Conservation (phyloP, 2,888 invertebrate genomes). For the Lutraria lutraria region DNA sequence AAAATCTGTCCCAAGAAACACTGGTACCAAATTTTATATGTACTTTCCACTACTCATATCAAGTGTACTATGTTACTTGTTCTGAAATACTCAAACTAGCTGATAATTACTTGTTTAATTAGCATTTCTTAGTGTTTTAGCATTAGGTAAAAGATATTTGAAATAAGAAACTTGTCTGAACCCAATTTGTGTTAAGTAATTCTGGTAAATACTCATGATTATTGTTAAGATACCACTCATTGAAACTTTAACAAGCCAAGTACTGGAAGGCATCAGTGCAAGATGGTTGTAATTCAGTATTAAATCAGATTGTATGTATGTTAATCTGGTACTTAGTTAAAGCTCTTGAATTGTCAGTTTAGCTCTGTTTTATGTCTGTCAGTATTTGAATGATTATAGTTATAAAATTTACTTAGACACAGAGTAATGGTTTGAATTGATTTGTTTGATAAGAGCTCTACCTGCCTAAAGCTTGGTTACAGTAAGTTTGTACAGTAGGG, state of each 20-base stretch:
- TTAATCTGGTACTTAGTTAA: background rate
- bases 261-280: background rate
- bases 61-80: no score
- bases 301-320: background rate
- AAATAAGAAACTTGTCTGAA: no score
- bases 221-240: no score
- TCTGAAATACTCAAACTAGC: no score
- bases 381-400: background rate
- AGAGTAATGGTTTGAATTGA: background rate
- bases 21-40: no score
- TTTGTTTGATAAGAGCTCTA: background rate
- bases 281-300: background rate
- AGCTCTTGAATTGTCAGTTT: background rate
- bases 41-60: no score
- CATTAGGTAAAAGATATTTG: no score
- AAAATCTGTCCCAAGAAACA: no score
- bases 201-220: no score
- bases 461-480: background rate
- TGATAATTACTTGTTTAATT: no score
- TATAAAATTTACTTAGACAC: constrained; percentile 6
- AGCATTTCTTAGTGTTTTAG: no score
- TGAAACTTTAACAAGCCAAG: background rate
- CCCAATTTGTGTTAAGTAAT: no score
- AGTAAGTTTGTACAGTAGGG: background rate
- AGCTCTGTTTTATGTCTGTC: background rate